Evolutionary conservation across 2,888 invertebrate species (phyloP).

Genomic region (Camptogramma bilineatum): DNA sequence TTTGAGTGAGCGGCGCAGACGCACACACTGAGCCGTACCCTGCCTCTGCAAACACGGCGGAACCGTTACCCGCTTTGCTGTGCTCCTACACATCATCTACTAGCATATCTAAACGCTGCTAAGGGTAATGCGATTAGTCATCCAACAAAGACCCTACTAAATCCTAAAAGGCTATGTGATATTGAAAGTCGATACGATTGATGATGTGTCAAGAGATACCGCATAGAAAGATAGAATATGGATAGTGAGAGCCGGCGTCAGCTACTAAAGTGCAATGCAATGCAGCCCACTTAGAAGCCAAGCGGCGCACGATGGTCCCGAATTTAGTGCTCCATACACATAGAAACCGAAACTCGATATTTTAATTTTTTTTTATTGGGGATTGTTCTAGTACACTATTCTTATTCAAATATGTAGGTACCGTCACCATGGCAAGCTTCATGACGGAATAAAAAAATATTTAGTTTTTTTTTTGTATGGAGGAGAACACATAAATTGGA

Average conservation of each 20-base stretch:
- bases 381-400: too few species aligned
- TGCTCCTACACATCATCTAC: slow-evolving; percentile 69
- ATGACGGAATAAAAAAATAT: too few species aligned
- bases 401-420: too few species aligned
- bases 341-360: too few species aligned
- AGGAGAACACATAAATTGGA: too few species aligned
- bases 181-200: neutral
- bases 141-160: slow-evolving; percentile 21
- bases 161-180: neutral
- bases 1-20: slow-evolving; percentile 68
- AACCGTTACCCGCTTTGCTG: slow-evolving; percentile 75
- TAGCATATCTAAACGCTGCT: slow-evolving; percentile 52
- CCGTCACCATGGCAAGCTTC: too few species aligned
- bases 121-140: slow-evolving; percentile 34
- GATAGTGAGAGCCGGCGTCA: slow-evolving; percentile 11
- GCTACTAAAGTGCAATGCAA: slow-evolving; percentile 50
- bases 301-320: too few species aligned
- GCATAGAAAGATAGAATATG: slow-evolving; percentile 15
- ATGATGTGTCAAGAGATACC: slow-evolving; percentile 3
- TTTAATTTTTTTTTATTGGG: too few species aligned
- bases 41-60: slow-evolving; percentile 78
- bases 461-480: too few species aligned
- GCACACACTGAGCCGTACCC: slow-evolving; percentile 68
- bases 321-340: too few species aligned
- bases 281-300: slow-evolving; percentile 53